phyloP scores from a whole-genome alignment of 1,140 invertebrate species.

The Lerema accius region DNA sequence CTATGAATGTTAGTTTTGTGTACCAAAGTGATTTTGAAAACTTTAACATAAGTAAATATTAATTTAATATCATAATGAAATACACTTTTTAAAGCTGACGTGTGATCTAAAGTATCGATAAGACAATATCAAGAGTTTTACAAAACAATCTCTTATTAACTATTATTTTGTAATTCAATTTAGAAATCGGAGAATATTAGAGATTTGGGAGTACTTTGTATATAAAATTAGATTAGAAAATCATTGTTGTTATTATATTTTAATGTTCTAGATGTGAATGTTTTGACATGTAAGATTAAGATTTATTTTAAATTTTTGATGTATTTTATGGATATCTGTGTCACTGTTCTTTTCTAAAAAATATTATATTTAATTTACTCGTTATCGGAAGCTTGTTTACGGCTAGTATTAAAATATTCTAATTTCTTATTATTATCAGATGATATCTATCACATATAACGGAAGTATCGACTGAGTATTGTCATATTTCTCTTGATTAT shows the following conservation, averaged over 20 bases:
- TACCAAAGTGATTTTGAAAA: conserved; percentile 72
- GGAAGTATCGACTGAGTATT: neutral
- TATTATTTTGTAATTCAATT: conserved; percentile 51
- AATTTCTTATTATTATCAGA: conserved; percentile 7
- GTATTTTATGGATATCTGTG: conserved; percentile 57
- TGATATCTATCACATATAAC: neutral
- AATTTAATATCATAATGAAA: conserved; percentile 51
- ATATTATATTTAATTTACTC: conserved; percentile 43
- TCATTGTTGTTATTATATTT: conserved; percentile 72
- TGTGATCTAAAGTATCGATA: conserved; percentile 67
- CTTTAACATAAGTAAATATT: conserved; percentile 50
- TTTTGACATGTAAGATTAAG: conserved; percentile 57
- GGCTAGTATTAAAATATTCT: conserved; percentile 50
- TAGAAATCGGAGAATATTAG: conserved; percentile 40
- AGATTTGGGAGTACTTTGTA: conserved; percentile 50
- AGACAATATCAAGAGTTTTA: conserved; percentile 72
- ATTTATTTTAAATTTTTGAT: conserved; percentile 58
- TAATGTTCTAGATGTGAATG: conserved; percentile 69
- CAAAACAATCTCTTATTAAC: conserved; percentile 41
- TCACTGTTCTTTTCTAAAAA: conserved; percentile 48
- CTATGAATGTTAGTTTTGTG: conserved; percentile 64
- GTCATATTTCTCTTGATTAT: conserved; percentile 12
- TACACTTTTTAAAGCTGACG: conserved; percentile 56
- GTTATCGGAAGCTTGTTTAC: conserved; percentile 56
- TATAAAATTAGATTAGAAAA: conserved; percentile 59